Evolutionary conservation across 2,797 vertebrate genomes (phyloP).

Genomic region (Glossophaga mutica): DNA sequence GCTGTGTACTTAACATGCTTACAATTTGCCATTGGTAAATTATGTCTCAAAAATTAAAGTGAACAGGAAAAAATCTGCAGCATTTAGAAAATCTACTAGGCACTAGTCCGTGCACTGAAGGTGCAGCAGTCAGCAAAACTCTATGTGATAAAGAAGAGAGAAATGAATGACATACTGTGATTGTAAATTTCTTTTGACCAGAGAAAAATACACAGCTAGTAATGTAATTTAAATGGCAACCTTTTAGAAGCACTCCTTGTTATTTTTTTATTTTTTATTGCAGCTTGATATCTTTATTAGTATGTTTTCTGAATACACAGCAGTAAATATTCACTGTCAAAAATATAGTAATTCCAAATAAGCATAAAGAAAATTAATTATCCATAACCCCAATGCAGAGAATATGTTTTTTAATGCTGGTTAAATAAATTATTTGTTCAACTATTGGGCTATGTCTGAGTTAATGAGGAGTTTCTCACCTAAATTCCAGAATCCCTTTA

Average conservation of each 20-base stretch:
- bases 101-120: not conserved
- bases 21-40: not conserved
- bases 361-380: conserved; percentile 39
- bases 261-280: conserved; percentile 39
- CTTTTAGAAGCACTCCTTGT: not conserved
- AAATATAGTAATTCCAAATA: conserved; percentile 22
- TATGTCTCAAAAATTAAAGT: not conserved
- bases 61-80: not conserved
- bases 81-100: not conserved
- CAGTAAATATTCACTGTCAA: not conserved
- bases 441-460: not conserved
- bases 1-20: not conserved
- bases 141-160: not conserved
- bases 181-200: not conserved
- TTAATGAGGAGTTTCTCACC: conserved; percentile 11
- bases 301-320: not conserved
- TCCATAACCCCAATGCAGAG: not conserved
- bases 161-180: not conserved
- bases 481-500: conserved; percentile 26
- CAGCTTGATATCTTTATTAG: conserved; percentile 15
- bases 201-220: not conserved
- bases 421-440: conserved; percentile 38
- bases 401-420: conserved; percentile 8
- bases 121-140: not conserved
- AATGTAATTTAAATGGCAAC: not conserved